These are phyloP conservation scores for Neuroscelio doddi DNA, from an alignment of 2,888 invertebrate genomes.

Conservation along the genomic window DNA sequence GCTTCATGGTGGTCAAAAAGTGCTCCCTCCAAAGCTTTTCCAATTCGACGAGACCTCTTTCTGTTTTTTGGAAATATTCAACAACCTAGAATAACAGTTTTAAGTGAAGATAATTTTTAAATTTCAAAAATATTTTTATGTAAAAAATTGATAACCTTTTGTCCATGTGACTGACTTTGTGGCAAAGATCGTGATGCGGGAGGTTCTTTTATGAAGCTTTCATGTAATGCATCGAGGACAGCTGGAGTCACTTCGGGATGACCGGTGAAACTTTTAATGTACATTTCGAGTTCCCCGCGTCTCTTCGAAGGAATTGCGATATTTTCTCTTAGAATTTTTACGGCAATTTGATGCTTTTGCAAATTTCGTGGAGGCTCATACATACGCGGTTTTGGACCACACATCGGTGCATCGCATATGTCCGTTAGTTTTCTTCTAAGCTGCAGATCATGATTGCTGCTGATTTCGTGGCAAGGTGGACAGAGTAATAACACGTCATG, in stretches of 20 bases:
- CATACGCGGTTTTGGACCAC: slow-evolving; percentile 60
- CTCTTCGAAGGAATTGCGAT: slow-evolving; percentile 55
- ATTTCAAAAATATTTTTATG: too few relatives aligned
- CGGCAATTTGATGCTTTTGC: slow-evolving; percentile 76
- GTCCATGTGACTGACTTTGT: too few relatives aligned
- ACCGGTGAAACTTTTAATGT: slow-evolving; percentile 56
- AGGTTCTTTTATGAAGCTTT: slow-evolving; percentile 51
- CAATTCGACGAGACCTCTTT: slow-evolving; percentile 78
- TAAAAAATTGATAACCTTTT: too few relatives aligned
- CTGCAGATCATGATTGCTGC: slow-evolving; percentile 78
- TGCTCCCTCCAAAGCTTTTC: slow-evolving; percentile 85
- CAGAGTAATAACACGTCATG: slow-evolving; percentile 87
- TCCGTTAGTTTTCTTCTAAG: slow-evolving; percentile 76
- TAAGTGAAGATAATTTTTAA: too few relatives aligned
- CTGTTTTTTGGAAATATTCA: slow-evolving; percentile 73
- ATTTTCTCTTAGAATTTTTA: slow-evolving; percentile 74
- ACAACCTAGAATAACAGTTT: slow-evolving; percentile 76
- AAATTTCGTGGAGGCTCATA: slow-evolving; percentile 63
- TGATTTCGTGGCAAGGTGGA: slow-evolving; percentile 80
- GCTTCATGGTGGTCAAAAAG: slow-evolving; percentile 82
- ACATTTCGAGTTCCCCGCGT: slow-evolving; percentile 60
- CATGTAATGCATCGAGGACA: slow-evolving; percentile 54
- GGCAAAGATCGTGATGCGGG: too few relatives aligned
- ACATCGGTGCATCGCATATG: slow-evolving; percentile 79
- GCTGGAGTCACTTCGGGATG: slow-evolving; percentile 53